Base-by-base conservation (phyloP, 2,113 vertebrate genomes). In the Melanotaenia duboulayi region DNA sequence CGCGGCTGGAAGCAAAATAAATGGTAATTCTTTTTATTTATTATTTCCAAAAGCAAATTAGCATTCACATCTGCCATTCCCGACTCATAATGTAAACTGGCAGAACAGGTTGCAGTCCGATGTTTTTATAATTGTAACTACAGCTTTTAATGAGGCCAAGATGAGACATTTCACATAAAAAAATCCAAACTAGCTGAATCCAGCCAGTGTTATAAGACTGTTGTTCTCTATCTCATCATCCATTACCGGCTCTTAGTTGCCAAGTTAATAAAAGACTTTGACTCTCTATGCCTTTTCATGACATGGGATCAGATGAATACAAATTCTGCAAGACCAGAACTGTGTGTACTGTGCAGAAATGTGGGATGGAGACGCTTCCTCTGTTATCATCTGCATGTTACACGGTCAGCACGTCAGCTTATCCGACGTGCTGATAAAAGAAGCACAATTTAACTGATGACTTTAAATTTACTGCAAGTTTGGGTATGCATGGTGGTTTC, bases 11-110 rank as follows among this genome's bases (percentile, higher is more conserved):
- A 51, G 61, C 61, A 58, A 65, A 57, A 6, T 6, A 3, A 28
- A 28, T 28, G 28, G 37, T 50, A 35, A 22, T 24, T 49, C 69
- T 70, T 56, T 13, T 42, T n/a, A 81, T 73, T 71, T 78, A n/a
- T 69, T 70, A 68, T 78, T 69, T 60, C 57, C 69, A 61, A 11
- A 3, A 49, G 22, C 16, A 66, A 35, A 49, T 60, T 32, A n/a
- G 57, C 16, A 28, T 48, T 50, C n/a, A 48, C 62, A 7, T 28
- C 51, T 7, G 1, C 17, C 7, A 32, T 32, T 8, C 22, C 60
- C 16, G 54, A 14, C 1, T 22, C 4, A 20, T 39, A 28, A 42
- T 40, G 17, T 11, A 25, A 52, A 39, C 23, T 65, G 48, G 13
- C 28, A 16, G 52, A 65, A 50, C 4, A 11, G 12, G n/a, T n/a